Percentiles rank a stretch among this genome's conserved stretches.
These are phyloP conservation scores for Varecia variegata DNA, from an alignment of 2,797 vertebrate genomes.

Conservation along the genomic window DNA sequence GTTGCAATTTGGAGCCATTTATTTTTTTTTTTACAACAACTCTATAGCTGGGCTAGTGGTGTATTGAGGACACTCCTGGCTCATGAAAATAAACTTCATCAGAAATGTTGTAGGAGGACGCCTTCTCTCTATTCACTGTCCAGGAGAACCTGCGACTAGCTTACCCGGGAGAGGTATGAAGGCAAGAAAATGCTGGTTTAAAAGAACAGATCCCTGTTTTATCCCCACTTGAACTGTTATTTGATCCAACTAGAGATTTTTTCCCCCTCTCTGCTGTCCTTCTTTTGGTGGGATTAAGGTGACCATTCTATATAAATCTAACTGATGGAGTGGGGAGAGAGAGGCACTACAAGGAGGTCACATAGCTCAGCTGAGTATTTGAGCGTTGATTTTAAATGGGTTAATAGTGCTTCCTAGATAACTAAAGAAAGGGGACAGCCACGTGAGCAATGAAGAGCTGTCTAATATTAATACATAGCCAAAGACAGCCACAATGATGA, in stretches of 20 bases:
- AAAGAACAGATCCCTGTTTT: not conserved
- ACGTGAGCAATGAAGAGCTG: not conserved
- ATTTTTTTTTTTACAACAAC: not conserved
- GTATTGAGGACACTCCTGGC: not conserved
- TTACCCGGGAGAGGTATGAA: not conserved
- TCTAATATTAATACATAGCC: not conserved
- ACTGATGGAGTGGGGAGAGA: not conserved
- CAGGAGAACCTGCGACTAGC: not conserved
- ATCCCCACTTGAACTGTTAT: not conserved
- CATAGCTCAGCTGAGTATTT: not conserved
- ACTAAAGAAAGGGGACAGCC: not conserved
- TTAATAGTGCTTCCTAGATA: not conserved
- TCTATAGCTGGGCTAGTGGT: not conserved
- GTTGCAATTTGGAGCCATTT: not conserved
- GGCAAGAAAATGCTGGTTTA: not conserved
- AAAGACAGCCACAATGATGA: not conserved
- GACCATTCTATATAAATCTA: not conserved
- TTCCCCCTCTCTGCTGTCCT: not conserved
- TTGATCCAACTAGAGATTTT: not conserved
- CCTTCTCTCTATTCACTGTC: not conserved
- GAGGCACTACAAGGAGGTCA: not conserved
- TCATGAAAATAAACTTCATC: conserved; percentile 7
- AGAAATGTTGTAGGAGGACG: not conserved
- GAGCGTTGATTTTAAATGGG: not conserved
- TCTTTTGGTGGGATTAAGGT: not conserved